phyloP scores from a whole-genome alignment of 64 coral and sea anemone genomes.

The Astreopora myriophthalma region DNA sequence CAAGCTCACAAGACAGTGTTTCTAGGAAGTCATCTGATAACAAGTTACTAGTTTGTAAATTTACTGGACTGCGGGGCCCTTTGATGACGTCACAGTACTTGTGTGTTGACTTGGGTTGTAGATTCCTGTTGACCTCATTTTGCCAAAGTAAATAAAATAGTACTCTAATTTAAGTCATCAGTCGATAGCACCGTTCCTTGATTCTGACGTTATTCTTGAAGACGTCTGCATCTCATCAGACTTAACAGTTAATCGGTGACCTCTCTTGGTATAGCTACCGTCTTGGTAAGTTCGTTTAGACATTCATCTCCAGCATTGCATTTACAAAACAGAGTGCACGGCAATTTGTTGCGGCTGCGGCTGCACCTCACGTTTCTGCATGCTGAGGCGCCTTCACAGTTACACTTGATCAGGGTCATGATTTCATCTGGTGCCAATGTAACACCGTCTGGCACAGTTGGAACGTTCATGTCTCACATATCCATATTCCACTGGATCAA shows the following conservation, averaged over 20 bases:
- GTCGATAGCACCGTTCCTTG: slow-evolving; percentile 15
- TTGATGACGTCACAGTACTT: neutral
- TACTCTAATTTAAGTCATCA: neutral
- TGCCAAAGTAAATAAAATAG: neutral
- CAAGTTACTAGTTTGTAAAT: neutral
- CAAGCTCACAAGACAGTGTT: neutral
- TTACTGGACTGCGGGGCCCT: neutral
- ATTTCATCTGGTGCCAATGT: slow-evolving; percentile 54
- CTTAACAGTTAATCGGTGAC: neutral
- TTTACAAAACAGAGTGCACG: slow-evolving; percentile 55
- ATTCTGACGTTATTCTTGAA: neutral
- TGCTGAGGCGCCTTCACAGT: slow-evolving; percentile 39
- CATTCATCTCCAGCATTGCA: slow-evolving; percentile 39
- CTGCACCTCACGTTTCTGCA: slow-evolving; percentile 34
- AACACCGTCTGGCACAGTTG: slow-evolving; percentile 61
- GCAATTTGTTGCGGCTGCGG: slow-evolving; percentile 32
- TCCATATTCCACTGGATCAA: neutral
- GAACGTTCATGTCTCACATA: slow-evolving; percentile 29
- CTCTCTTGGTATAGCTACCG: slow-evolving; percentile 9
- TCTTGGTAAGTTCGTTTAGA: slow-evolving; percentile 29
- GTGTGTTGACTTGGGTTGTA: neutral
- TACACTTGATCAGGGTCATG: slow-evolving; percentile 42
- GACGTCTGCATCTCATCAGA: neutral
- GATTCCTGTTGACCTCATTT: neutral
- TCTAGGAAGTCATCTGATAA: slow-evolving; percentile 11